These are phyloP conservation scores for Tupaia chinensis DNA, from an alignment of 2,113 vertebrate genomes.

Conservation along the genomic window DNA sequence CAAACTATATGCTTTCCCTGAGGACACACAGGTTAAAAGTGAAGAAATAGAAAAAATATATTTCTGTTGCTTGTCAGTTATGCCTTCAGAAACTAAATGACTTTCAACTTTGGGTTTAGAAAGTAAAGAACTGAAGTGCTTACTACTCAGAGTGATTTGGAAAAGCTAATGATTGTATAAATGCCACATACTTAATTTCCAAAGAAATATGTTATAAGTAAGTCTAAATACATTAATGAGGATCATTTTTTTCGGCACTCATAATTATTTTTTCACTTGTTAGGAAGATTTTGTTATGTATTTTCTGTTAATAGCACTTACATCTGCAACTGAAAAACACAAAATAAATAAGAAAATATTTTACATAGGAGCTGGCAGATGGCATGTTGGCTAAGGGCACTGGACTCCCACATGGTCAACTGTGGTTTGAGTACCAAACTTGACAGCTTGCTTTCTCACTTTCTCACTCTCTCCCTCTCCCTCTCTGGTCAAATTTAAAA, in stretches of 20 bases:
- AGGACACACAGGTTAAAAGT: background rate
- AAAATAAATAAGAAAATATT: conserved; percentile 91
- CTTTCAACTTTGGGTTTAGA: conserved; percentile 77
- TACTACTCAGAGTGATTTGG: conserved; percentile 83
- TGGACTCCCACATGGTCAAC: no score
- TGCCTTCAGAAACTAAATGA: conserved; percentile 79
- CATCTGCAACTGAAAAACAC: conserved; percentile 89
- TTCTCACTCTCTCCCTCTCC: no score
- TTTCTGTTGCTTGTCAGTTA: conserved; percentile 82
- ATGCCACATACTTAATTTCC: conserved; percentile 89
- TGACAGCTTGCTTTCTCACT: no score
- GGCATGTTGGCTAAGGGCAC: no score
- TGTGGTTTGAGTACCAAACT: no score
- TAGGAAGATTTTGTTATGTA: conserved; percentile 92
- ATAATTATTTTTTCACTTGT: conserved; percentile 93
- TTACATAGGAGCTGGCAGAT: conserved; percentile 85
- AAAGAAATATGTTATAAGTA: conserved; percentile 90
- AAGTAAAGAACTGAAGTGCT: conserved; percentile 82
- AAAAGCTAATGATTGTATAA: conserved; percentile 88
- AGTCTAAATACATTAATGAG: conserved; percentile 95
- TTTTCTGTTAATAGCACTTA: conserved; percentile 93
- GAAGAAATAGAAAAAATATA: background rate
- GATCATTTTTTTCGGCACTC: conserved; percentile 94
- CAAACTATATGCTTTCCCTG: background rate
- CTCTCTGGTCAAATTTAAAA: no score